Percentiles rank a stretch among this genome's conserved stretches.
These are phyloP conservation scores for Andrena flavipes DNA, from an alignment of 2,888 invertebrate genomes.

Conservation along the genomic window DNA sequence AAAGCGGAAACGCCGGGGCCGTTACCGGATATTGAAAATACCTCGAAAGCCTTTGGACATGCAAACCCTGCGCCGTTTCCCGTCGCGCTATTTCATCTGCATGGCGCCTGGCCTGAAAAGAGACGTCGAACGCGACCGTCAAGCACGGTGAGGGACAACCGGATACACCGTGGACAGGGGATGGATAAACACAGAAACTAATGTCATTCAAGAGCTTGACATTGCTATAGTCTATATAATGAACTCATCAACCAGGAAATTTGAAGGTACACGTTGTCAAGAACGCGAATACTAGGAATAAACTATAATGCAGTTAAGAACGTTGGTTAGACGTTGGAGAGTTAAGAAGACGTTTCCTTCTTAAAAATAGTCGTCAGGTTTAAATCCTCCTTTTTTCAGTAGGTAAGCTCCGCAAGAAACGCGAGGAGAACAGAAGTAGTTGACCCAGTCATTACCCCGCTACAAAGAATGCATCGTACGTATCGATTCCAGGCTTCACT, in stretches of 20 bases:
- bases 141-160: constrained; percentile 29
- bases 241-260: constrained; percentile 57
- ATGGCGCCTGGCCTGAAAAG: constrained; percentile 20
- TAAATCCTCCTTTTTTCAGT: neutral
- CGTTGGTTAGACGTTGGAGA: neutral
- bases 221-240: constrained; percentile 32
- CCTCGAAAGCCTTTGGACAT: constrained; percentile 74
- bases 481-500: constrained; percentile 2
- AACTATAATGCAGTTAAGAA: neutral
- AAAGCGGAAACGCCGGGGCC: constrained; percentile 70
- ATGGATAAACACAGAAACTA: constrained; percentile 53
- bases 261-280: constrained; percentile 15
- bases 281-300: constrained; percentile 15
- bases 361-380: neutral
- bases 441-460: constrained; percentile 3
- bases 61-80: constrained; percentile 63
- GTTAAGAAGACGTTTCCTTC: neutral
- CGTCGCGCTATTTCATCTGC: constrained; percentile 66
- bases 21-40: constrained; percentile 82
- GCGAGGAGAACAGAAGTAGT: neutral
- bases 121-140: constrained; percentile 53
- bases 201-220: constrained; percentile 45
- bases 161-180: constrained; percentile 1
- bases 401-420: constrained; percentile 23
- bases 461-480: constrained; percentile 10